Percentiles rank a stretch among this genome's conserved stretches.
Conservation (phyloP, 53 echinoderm and acorn worm species). For the Holothuria scabra region DNA sequence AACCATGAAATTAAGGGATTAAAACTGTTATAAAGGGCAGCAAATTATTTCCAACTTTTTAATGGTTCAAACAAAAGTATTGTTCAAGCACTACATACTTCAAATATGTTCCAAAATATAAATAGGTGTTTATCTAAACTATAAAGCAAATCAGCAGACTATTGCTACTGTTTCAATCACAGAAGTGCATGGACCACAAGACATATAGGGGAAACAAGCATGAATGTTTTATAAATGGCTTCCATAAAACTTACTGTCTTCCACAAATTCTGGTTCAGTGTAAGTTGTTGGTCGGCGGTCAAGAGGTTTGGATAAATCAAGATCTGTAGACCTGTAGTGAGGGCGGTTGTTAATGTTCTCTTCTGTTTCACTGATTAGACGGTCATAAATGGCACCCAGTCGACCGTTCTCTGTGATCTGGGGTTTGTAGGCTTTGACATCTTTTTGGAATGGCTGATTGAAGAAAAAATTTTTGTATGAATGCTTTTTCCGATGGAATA, state of each 20-base stretch:
- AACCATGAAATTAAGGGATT: no score
- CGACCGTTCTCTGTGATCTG: slow-evolving; percentile 82
- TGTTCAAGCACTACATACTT: no score
- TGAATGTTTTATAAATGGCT: no score
- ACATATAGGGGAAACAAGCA: no score
- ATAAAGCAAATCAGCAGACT: no score
- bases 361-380: slow-evolving; percentile 85
- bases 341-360: slow-evolving; percentile 83
- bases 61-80: no score
- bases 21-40: no score
- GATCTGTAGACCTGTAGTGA: slow-evolving; percentile 86
- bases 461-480: background rate
- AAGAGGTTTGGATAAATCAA: slow-evolving; percentile 83
- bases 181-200: no score
- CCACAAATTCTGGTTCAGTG: slow-evolving; percentile 78
- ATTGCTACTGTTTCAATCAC: no score
- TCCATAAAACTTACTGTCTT: slow-evolving; percentile 75
- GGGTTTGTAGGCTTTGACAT: slow-evolving; percentile 94
- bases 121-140: no score
- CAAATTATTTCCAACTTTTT: no score
- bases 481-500: background rate
- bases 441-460: slow-evolving; percentile 84
- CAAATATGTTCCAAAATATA: no score
- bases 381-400: slow-evolving; percentile 87
- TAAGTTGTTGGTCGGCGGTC: slow-evolving; percentile 75